Evolutionary conservation across 2,113 vertebrate genomes (phyloP), one percentile per base, ranked within the genome.

Genomic region (Microtus ochrogaster): DNA sequence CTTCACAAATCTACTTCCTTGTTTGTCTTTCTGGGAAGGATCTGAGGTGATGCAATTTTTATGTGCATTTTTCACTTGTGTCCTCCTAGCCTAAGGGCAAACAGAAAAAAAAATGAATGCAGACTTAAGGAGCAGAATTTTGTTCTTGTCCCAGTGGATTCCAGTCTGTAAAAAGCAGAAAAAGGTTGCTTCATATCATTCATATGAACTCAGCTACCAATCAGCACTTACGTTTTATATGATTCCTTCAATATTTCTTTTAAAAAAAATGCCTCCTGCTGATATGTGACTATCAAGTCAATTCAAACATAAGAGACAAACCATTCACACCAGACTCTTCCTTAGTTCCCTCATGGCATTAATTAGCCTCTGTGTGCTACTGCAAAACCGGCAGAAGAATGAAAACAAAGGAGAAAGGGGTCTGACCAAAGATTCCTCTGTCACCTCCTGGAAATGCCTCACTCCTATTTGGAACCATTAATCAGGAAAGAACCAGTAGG

Each of bases 401-500:
- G 17, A 87, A 95, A 92, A 92, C 36, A 63, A 89, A 79, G 41
- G 9, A 33, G 82, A 49, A 55, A 85, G 8, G 13, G 49, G 24
- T 61, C n/a, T 76, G 24, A 33, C 19, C 41, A 73, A 68, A n/a
- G 21, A 58, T 55, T 94, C 84, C 47, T n/a, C 49, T 63, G 49
- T 61, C 87, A 93, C 47, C 33, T 93, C 85, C 52, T 63, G 39
- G 96, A 94, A 47, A 81, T 72, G 66, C 7, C 12, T 96, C 14
- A 28, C 21, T 94, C 66, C 28, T 72, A 30, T 26, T 7, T 77
- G 70, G 21, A 95, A 33, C 49, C 68, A 94, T 94, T 94, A 84
- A 93, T 95, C 94, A 95, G 73, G 30, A 30, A 91, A 58, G 24
- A 83, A 94, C 14, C 81, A 94, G 86, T 17, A 96, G 47, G 49